phyloP scores from a whole-genome alignment of 1,140 invertebrate genomes.

The Pseudobourletiella spinata region DNA sequence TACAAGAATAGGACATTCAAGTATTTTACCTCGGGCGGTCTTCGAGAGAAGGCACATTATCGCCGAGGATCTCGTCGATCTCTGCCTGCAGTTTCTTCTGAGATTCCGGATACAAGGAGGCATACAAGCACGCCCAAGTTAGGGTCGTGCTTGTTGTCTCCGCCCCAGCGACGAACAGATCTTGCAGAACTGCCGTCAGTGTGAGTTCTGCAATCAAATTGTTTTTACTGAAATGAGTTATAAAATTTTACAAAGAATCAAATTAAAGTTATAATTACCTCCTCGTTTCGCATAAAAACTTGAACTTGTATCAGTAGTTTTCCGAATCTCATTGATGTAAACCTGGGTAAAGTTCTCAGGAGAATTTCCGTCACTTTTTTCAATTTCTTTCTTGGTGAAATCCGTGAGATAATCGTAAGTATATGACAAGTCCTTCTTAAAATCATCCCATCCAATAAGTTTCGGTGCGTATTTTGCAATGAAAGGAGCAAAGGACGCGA shows the following conservation, averaged over 20 bases:
- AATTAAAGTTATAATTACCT: slow-evolving; percentile 4
- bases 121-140: not conserved
- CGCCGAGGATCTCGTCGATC: too few relatives aligned
- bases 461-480: not conserved
- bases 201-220: slow-evolving; percentile 6
- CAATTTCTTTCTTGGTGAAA: not conserved
- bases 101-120: not conserved
- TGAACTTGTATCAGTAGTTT: slow-evolving; percentile 14
- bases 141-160: slow-evolving; percentile 46
- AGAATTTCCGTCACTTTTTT: not conserved
- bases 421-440: not conserved
- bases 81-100: slow-evolving; percentile 5
- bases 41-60: too few relatives aligned
- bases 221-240: not conserved
- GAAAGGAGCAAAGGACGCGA: too few relatives aligned
- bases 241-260: not conserved
- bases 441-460: not conserved
- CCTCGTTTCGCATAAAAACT: slow-evolving; percentile 18
- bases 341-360: slow-evolving; percentile 16
- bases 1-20: too few relatives aligned
- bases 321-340: slow-evolving; percentile 19
- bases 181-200: not conserved
- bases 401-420: slow-evolving; percentile 7
- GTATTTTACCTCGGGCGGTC: too few relatives aligned
- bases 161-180: not conserved